Evolutionary conservation across 2,888 invertebrate genomes (phyloP).

Genomic region (Hydriomena furcata): DNA sequence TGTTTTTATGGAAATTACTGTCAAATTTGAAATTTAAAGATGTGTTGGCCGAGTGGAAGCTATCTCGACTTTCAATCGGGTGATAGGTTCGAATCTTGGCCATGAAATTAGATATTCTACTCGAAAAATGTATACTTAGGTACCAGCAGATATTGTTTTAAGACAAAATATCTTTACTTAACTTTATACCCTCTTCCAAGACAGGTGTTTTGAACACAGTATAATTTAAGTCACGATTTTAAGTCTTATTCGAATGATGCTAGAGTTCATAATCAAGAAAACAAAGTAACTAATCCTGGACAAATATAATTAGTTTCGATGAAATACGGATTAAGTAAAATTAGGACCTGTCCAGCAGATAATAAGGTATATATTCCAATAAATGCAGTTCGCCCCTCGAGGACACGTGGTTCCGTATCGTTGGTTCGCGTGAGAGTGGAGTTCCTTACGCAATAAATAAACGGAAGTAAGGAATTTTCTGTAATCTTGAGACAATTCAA

Average conservation of each 20-base stretch:
- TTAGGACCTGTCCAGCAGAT: not conserved
- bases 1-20: too few relatives aligned
- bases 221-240: not conserved
- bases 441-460: conserved; percentile 38
- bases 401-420: conserved; percentile 50
- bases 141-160: too few relatives aligned
- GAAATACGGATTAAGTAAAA: too few relatives aligned
- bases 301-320: not conserved
- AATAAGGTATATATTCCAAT: conserved; percentile 1
- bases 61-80: too few relatives aligned
- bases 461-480: conserved; percentile 49
- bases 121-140: too few relatives aligned
- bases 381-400: conserved; percentile 25
- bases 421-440: conserved; percentile 53
- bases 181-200: not conserved
- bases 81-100: too few relatives aligned
- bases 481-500: conserved; percentile 26
- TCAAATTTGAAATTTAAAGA: too few relatives aligned
- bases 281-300: not conserved
- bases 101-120: too few relatives aligned
- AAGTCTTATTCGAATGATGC: not conserved
- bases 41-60: too few relatives aligned
- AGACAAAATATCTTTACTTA: too few relatives aligned
- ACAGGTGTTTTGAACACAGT: conserved; percentile 1
- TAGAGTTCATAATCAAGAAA: conserved; percentile 1